These are phyloP conservation scores for Aspidapion aeneum DNA, from an alignment of 2,888 invertebrate genomes.

Conservation along the genomic window DNA sequence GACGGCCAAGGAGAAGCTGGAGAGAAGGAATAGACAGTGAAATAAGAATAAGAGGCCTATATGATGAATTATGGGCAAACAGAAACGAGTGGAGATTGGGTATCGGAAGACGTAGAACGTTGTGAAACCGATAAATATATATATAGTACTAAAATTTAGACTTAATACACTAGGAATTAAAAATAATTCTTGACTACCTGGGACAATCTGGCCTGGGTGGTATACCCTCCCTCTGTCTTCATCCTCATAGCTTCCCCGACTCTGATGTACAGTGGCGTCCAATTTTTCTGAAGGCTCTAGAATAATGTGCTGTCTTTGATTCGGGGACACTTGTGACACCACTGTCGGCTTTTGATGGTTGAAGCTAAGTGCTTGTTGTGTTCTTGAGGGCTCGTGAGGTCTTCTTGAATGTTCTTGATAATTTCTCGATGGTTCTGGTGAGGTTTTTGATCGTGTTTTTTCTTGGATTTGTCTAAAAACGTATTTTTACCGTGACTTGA, in stretches of 20 bases:
- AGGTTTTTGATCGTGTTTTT: slow-evolving; percentile 20
- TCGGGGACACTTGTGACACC: slow-evolving; percentile 27
- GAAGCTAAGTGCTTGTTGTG: slow-evolving; percentile 43
- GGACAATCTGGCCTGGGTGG: slow-evolving; percentile 63
- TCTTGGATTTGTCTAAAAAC: slow-evolving; percentile 22
- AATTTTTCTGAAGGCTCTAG: slow-evolving; percentile 57
- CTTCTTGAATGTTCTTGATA: no score
- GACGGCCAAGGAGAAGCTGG: no score
- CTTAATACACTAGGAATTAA: no score
- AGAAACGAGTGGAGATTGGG: no score
- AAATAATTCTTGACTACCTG: no score
- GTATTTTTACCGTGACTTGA: no score
- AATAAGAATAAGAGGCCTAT: no score
- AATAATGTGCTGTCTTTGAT: slow-evolving; percentile 62
- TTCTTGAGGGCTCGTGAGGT: neutral
- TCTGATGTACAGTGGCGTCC: slow-evolving; percentile 59
- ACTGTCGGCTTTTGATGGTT: slow-evolving; percentile 12
- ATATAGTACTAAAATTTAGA: no score
- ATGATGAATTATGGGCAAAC: no score
- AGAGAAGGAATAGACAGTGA: no score
- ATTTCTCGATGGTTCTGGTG: slow-evolving; percentile 34
- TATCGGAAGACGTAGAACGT: no score
- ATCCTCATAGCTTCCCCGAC: slow-evolving; percentile 49
- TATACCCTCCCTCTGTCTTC: slow-evolving; percentile 58
- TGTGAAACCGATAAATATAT: no score